Base-by-base conservation (phyloP, 2,797 vertebrate genomes). In the Orientallactaga sibirica region DNA sequence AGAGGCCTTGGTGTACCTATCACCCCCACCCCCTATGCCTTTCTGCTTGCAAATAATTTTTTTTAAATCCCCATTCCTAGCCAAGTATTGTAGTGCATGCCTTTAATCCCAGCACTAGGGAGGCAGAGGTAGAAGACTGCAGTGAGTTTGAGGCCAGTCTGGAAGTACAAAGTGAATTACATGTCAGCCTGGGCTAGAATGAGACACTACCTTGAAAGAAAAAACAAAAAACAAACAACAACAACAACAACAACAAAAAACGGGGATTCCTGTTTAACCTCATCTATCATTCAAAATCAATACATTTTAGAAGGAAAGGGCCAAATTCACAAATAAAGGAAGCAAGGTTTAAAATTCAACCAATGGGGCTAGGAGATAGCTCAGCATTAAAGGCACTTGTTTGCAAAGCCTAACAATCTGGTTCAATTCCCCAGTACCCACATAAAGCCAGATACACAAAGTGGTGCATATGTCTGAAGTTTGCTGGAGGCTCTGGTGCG, bases 271-370 rank as follows among this genome's bases (percentile, higher is more conserved):
- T 93, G 10, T 71, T 82, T 89, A 94, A 76, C 27, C 61, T 71
- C 24, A 93, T 64, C 9, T 83, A 64, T 71, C 66, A 78, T 90
- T 88, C n/a, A 92, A 81, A 77, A 85, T 29, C 19, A 9, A 62
- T 67, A 55, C 73, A 87, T 83, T 90, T 87, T 93, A 82, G 33
- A 12, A 66, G 61, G 74, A 74, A 92, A n/a, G 61, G 19, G 8
- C 58, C 8, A 91, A 93, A 24, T 68, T 93, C 48, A 88, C 33
- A 85, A 70, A 71, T 86, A 79, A 81, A 9, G 10, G 12, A 90
- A 66, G 2, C 7, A 84, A 90, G n/a, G 84, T 90, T 87, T 68
- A 84, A 93, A 92, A 85, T 85, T 81, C n/a, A 85, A 88, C 27
- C 22, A 70, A 84, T 55, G 24, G 24, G 62, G 81, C n/a, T 71